Base-by-base conservation (phyloP, 2,797 vertebrate species). In the Acanthis flammea region DNA sequence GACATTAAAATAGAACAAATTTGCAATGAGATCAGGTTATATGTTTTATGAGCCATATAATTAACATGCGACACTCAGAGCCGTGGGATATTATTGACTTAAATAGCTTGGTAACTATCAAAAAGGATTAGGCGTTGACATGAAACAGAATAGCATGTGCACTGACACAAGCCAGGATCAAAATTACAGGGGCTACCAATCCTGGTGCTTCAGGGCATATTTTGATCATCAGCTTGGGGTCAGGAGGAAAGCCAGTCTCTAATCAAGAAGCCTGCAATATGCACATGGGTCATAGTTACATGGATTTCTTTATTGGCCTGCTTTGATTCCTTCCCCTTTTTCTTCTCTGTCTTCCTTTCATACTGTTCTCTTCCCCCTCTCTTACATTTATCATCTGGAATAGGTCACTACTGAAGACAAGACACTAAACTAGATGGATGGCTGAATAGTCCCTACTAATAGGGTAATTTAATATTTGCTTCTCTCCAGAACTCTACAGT, bases 101-200 rank as follows among this genome's bases (percentile, higher is more conserved):
- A 95, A 96, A 94, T 94, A 94, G 95, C 91, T 96, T 95, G 92
- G 91, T 90, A 94, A 94, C 92, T 96, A 96, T 96, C 94, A 97
- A 88, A 96, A 96, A 94, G 94, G 94, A 95, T 96, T 96, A 96
- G 86, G 79, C 88, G 28, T 86, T 91, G 91, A 96, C 92, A 94
- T 95, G 94, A 96, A 95, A 86, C 66, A 90, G 93, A 95, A 95
- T 81, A 94, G 88, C 82, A 54, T 86, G 62, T 85, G 76, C 63
- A 92, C 81, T 95, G 87, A 89, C 71, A 95, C 92, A 91, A 92
- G 76, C 48, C 80, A 82, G 67, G 90, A 94, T 94, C 92, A 95
- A 79, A 96, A 95, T 93, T 90, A 92, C 95, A 95, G 93, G 84
- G 70, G 74, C 88, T 90, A 97, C 77, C 87, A 86, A 90, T 90